Evolutionary conservation across 1,140 invertebrate genomes (phyloP).

Genomic region (Maniola jurtina): DNA sequence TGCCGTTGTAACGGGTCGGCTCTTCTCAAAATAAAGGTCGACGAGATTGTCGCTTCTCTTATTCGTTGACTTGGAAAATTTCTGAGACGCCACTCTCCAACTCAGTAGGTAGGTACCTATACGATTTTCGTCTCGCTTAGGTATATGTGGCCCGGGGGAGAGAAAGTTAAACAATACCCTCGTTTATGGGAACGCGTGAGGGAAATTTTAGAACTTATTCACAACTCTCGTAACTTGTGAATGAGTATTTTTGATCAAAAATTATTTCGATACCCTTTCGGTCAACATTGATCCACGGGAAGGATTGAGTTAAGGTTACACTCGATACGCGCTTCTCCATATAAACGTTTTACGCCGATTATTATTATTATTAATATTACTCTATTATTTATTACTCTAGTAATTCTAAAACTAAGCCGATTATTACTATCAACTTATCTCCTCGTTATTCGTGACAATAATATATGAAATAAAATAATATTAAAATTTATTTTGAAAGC

Average conservation of each 20-base stretch:
- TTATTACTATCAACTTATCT: too few relatives aligned
- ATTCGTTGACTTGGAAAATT: slow-evolving; percentile 61
- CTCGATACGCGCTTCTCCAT: too few relatives aligned
- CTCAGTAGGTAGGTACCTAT: slow-evolving; percentile 27
- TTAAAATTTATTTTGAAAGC: too few relatives aligned
- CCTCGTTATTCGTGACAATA: too few relatives aligned
- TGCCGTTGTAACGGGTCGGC: slow-evolving; percentile 58
- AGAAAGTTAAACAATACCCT: slow-evolving; percentile 50
- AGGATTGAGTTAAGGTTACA: too few relatives aligned
- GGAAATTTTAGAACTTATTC: slow-evolving; percentile 12
- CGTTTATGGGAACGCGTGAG: slow-evolving; percentile 27
- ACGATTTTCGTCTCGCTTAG: slow-evolving; percentile 53
- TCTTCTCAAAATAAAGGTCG: slow-evolving; percentile 64
- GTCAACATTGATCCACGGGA: too few relatives aligned
- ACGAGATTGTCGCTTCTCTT: slow-evolving; percentile 55
- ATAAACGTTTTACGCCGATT: too few relatives aligned
- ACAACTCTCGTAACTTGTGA: neutral
- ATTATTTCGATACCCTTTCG: neutral
- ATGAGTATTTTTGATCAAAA: neutral
- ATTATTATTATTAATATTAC: too few relatives aligned
- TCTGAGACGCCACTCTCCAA: slow-evolving; percentile 49
- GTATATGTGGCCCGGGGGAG: slow-evolving; percentile 35
- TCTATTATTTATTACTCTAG: too few relatives aligned
- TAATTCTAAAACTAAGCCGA: too few relatives aligned
- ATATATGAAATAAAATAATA: too few relatives aligned